These are phyloP conservation scores for Nomada lathburiana DNA, from an alignment of 2,888 invertebrate species.

Conservation along the genomic window DNA sequence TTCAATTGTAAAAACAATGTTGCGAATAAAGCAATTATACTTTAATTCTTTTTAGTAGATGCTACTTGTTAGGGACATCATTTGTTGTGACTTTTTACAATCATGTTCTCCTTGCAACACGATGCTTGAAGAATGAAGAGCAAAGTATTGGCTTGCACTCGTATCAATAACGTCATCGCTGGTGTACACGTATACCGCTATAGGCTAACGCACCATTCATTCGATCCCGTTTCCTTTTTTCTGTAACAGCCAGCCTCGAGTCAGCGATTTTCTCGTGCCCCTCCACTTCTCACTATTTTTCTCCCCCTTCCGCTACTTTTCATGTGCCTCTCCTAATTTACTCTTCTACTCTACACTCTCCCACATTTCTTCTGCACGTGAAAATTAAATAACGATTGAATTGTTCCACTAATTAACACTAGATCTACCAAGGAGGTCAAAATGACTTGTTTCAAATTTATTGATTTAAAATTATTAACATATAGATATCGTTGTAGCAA, in stretches of 20 bases:
- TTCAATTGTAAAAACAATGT: too few species aligned
- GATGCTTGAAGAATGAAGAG: constrained; percentile 1
- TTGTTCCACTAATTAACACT: too few species aligned
- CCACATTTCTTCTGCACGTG: constrained; percentile 1
- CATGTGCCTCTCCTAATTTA: constrained; percentile 18
- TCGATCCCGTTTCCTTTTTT: constrained; percentile 80
- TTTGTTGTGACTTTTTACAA: background rate
- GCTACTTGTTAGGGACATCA: background rate
- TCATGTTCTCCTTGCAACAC: background rate
- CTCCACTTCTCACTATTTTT: constrained; percentile 10
- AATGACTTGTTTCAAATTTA: too few species aligned
- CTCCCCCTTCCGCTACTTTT: constrained; percentile 1
- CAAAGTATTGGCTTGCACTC: constrained; percentile 23
- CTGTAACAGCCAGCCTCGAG: constrained; percentile 51
- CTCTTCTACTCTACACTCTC: background rate
- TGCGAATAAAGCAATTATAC: too few species aligned
- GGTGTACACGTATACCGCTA: constrained; percentile 78
- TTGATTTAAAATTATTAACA: too few species aligned
- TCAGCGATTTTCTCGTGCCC: constrained; percentile 62
- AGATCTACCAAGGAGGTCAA: too few species aligned
- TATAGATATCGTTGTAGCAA: too few species aligned
- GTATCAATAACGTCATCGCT: constrained; percentile 73
- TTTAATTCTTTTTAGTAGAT: too few species aligned
- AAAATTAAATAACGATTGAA: background rate
- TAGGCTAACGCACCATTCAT: constrained; percentile 77